phyloP scores from a whole-genome alignment of 1,140 invertebrate species.

The Wiebesia pumilae region DNA sequence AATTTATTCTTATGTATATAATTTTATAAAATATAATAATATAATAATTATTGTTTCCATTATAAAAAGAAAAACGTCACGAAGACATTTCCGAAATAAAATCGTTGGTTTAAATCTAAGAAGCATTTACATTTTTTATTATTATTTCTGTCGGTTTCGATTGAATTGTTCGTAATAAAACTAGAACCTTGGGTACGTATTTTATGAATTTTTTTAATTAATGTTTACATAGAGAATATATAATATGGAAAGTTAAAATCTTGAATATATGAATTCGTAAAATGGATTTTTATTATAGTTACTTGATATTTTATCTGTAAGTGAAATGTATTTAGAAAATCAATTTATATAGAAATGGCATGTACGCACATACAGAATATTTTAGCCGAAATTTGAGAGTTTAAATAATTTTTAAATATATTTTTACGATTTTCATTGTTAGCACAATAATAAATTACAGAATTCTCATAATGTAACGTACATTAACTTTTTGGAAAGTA shows the following conservation, averaged over 20 bases:
- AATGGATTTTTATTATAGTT: background rate
- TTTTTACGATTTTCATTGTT: too few relatives aligned
- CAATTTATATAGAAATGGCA: background rate
- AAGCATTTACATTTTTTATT: background rate
- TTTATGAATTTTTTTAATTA: conserved; percentile 13
- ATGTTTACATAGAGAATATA: background rate
- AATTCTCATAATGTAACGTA: too few relatives aligned
- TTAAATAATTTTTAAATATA: background rate
- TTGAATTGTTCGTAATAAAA: conserved; percentile 4
- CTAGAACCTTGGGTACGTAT: background rate
- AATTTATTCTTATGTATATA: too few relatives aligned
- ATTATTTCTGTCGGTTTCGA: background rate
- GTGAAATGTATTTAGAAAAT: background rate
- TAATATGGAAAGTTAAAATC: background rate
- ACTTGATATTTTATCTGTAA: background rate
- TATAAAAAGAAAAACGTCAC: background rate
- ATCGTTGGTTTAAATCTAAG: background rate
- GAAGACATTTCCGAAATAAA: background rate
- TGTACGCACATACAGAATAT: background rate
- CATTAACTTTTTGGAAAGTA: too few relatives aligned
- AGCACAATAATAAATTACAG: too few relatives aligned
- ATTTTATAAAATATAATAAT: too few relatives aligned
- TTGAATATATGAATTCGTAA: background rate
- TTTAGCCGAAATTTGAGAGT: background rate
- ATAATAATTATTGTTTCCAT: too few relatives aligned